Evolutionary conservation across 2,797 vertebrate species (phyloP).

Genomic region (Cichlasoma orientale): DNA sequence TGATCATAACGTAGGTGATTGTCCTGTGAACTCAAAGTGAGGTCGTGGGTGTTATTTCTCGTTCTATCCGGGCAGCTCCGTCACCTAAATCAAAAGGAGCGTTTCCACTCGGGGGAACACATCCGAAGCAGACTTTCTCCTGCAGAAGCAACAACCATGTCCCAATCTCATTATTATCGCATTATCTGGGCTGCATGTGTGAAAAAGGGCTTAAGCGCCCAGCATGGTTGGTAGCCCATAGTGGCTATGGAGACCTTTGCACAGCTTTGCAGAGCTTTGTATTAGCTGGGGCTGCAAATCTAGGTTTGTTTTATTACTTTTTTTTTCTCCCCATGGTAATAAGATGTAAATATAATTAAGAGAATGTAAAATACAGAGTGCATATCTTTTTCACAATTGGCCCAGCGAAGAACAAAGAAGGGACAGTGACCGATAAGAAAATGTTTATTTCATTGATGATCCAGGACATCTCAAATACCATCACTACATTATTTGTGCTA

Average conservation of each 20-base stretch:
- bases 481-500: not conserved
- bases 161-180: slow-evolving; percentile 3
- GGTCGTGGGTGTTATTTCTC: not conserved
- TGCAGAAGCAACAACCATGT: not conserved
- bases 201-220: not conserved
- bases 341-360: not conserved
- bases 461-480: not conserved
- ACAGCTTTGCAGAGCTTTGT: not conserved
- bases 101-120: not conserved
- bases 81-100: not conserved
- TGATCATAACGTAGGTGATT: not conserved
- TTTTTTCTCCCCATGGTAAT: not conserved
- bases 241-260: not conserved
- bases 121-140: not conserved
- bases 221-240: not conserved
- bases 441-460: not conserved
- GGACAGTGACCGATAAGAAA: not conserved
- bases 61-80: not conserved
- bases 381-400: not conserved
- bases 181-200: not conserved
- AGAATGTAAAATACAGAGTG: not conserved
- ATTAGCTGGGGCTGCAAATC: not conserved
- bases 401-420: no score
- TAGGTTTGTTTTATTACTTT: not conserved
- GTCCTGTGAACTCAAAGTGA: not conserved